A percentile compares a stretch with the other conserved stretches of the same genome.
Evolutionary conservation across 2,113 vertebrate species (phyloP).

Genomic region (Gadus macrocephalus): DNA sequence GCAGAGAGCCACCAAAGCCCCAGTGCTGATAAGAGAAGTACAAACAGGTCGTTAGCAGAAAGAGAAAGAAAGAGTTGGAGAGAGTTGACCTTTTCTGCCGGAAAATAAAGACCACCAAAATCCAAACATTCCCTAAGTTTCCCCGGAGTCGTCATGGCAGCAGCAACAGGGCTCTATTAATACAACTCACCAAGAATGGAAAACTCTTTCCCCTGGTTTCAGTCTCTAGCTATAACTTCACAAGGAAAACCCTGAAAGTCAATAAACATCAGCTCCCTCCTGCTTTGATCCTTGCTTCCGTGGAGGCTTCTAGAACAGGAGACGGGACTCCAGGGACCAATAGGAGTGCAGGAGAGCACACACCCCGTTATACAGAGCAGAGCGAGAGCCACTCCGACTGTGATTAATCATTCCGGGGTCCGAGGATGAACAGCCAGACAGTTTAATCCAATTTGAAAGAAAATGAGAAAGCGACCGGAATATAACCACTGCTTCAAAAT

Average conservation of each 20-base stretch:
- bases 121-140: constrained; percentile 31
- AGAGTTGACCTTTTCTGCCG: constrained; percentile 20
- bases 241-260: constrained; percentile 32
- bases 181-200: constrained; percentile 49
- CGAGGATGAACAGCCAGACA: too few relatives aligned
- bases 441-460: too few relatives aligned
- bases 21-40: not conserved
- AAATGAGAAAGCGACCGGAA: too few relatives aligned
- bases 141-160: constrained; percentile 20
- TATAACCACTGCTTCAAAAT: too few relatives aligned
- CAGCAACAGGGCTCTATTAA: constrained; percentile 37
- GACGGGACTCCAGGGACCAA: constrained; percentile 4
- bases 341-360: constrained; percentile 14
- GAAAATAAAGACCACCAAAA: constrained; percentile 20
- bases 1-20: constrained; percentile 26
- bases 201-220: constrained; percentile 54
- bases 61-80: not conserved
- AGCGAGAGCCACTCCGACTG: constrained; percentile 12
- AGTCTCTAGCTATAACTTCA: constrained; percentile 30
- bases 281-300: constrained; percentile 30
- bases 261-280: constrained; percentile 47
- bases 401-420: too few relatives aligned
- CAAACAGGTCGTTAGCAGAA: not conserved
- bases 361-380: constrained; percentile 7
- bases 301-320: not conserved